These are phyloP conservation scores for Eutolmus rufibarbis DNA, from an alignment of 2,888 invertebrate species.

Conservation along the genomic window DNA sequence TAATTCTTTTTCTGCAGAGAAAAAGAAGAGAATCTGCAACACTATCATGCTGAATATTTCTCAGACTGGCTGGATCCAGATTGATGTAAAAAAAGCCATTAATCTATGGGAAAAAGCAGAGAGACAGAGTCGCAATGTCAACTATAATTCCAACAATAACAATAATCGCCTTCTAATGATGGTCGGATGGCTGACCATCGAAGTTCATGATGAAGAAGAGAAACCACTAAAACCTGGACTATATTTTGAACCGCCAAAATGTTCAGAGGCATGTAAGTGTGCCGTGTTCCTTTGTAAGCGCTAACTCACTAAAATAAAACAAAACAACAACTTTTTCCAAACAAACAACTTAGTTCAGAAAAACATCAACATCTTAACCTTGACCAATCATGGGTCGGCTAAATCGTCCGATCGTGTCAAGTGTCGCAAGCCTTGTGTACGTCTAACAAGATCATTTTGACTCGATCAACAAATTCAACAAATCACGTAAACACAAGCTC, in stretches of 20 bases:
- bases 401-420: background rate
- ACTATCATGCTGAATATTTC: slow-evolving; percentile 60
- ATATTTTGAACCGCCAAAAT: slow-evolving; percentile 60
- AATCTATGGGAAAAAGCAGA: slow-evolving; percentile 58
- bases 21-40: slow-evolving; percentile 61
- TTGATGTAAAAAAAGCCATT: slow-evolving; percentile 60
- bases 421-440: background rate
- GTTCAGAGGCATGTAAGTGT: slow-evolving; percentile 63
- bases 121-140: slow-evolving; percentile 48
- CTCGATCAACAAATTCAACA: background rate
- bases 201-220: slow-evolving; percentile 61
- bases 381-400: background rate
- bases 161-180: slow-evolving; percentile 53
- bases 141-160: slow-evolving; percentile 32
- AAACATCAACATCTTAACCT: background rate
- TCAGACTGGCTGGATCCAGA: slow-evolving; percentile 60
- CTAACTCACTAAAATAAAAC: slow-evolving; percentile 29
- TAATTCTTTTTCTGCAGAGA: slow-evolving; percentile 52
- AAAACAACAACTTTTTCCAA: background rate
- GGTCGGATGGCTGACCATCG: slow-evolving; percentile 59
- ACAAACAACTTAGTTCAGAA: background rate
- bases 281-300: slow-evolving; percentile 58
- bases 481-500: background rate
- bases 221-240: slow-evolving; percentile 58
- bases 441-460: background rate